These are phyloP conservation scores for Drosophila arizonae DNA, from an alignment of 1,140 invertebrate genomes.

Conservation along the genomic window DNA sequence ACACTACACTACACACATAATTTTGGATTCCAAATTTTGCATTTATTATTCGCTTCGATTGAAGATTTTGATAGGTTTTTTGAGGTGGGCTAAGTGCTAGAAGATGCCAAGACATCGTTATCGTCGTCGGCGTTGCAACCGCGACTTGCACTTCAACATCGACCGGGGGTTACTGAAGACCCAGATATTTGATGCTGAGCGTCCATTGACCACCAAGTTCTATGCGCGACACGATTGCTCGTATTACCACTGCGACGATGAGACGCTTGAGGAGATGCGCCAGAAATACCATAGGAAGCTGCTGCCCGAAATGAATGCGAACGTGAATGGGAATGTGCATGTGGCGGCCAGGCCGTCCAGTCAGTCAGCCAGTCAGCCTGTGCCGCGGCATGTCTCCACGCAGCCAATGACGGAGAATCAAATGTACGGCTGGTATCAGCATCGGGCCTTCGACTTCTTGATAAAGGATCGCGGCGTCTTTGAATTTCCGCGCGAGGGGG, in stretches of 20 bases:
- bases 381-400: constrained; percentile 48
- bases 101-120: too few species aligned
- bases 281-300: too few species aligned
- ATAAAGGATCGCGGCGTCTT: constrained; percentile 55
- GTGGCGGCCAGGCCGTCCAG: background rate
- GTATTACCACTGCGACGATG: background rate
- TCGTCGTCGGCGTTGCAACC: too few species aligned
- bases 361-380: constrained; percentile 13
- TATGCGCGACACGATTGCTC: background rate
- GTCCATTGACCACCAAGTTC: background rate
- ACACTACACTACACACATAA: too few species aligned
- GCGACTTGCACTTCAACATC: too few species aligned
- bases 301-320: background rate
- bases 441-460: constrained; percentile 53
- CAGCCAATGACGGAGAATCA: constrained; percentile 63
- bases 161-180: too few species aligned
- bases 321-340: too few species aligned
- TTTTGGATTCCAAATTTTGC: too few species aligned
- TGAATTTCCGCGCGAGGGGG: constrained; percentile 59
- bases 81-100: too few species aligned
- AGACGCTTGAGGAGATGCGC: background rate
- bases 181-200: background rate
- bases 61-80: too few species aligned
- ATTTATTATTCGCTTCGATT: too few species aligned
- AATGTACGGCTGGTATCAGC: constrained; percentile 67